These are phyloP conservation scores for Deroplatys truncata DNA, from an alignment of 2,888 invertebrate species.

Conservation along the genomic window DNA sequence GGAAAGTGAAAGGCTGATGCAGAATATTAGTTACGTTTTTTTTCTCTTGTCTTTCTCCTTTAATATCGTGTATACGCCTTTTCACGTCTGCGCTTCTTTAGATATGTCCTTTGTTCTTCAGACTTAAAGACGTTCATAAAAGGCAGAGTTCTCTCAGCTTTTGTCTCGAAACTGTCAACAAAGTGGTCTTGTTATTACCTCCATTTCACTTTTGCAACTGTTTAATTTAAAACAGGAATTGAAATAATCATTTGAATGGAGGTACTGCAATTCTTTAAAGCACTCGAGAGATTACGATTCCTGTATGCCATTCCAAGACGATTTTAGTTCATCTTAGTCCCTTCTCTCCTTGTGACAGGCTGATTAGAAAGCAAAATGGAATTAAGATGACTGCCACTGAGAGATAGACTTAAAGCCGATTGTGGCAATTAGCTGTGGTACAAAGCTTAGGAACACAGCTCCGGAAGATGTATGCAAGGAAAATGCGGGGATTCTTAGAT, in stretches of 20 bases:
- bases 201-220: no score
- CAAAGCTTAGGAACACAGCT: background rate
- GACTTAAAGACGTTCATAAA: background rate
- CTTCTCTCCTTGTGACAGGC: background rate
- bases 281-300: background rate
- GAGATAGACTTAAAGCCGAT: background rate
- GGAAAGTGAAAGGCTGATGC: no score
- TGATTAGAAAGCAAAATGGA: background rate
- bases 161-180: background rate
- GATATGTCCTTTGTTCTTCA: background rate
- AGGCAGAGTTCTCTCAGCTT: background rate
- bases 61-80: background rate
- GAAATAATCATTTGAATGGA: background rate
- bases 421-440: background rate
- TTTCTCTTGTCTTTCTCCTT: no score
- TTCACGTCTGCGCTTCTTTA: background rate
- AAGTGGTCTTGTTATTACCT: background rate
- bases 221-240: no score
- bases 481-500: background rate
- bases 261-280: background rate
- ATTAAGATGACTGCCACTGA: background rate
- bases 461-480: background rate
- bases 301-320: background rate
- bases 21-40: no score
- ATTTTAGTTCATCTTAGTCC: background rate